Conservation (phyloP, 2,113 vertebrate species). For the Semnornis frantzii region DNA sequence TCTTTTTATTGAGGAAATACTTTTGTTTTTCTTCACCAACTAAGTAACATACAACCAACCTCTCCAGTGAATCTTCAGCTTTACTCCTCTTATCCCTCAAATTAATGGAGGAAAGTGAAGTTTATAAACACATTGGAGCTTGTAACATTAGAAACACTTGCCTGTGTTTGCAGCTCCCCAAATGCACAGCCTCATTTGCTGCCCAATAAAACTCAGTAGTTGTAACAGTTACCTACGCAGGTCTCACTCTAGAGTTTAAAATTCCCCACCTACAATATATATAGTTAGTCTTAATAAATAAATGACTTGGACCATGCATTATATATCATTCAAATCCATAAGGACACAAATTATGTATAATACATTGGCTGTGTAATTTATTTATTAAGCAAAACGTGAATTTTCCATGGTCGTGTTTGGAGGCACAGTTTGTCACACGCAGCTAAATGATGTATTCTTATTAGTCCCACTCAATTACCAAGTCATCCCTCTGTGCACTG, state of each 20-base stretch:
- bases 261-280: slow-evolving; percentile 76
- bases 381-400: slow-evolving; percentile 97
- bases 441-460: slow-evolving; percentile 89
- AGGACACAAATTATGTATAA: slow-evolving; percentile 94
- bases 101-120: slow-evolving; percentile 23
- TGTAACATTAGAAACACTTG: background rate
- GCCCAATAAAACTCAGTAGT: slow-evolving; percentile 55
- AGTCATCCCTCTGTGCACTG: slow-evolving; percentile 83
- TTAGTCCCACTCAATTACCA: slow-evolving; percentile 89
- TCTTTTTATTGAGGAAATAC: background rate
- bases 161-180: slow-evolving; percentile 45
- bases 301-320: slow-evolving; percentile 93
- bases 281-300: slow-evolving; percentile 95
- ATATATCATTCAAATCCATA: slow-evolving; percentile 93
- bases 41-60: background rate
- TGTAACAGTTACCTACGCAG: slow-evolving; percentile 56
- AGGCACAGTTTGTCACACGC: slow-evolving; percentile 83
- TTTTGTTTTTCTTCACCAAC: background rate
- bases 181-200: slow-evolving; percentile 63
- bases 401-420: slow-evolving; percentile 86
- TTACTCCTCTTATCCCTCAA: slow-evolving; percentile 8
- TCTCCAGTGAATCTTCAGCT: background rate
- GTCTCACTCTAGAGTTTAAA: slow-evolving; percentile 69
- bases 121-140: slow-evolving; percentile 39
- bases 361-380: slow-evolving; percentile 94